A percentile compares a stretch with the other conserved stretches of the same genome.
These are phyloP conservation scores for Lepidocyrtinus sp. DNA, from an alignment of 2,888 invertebrate species.

Conservation along the genomic window DNA sequence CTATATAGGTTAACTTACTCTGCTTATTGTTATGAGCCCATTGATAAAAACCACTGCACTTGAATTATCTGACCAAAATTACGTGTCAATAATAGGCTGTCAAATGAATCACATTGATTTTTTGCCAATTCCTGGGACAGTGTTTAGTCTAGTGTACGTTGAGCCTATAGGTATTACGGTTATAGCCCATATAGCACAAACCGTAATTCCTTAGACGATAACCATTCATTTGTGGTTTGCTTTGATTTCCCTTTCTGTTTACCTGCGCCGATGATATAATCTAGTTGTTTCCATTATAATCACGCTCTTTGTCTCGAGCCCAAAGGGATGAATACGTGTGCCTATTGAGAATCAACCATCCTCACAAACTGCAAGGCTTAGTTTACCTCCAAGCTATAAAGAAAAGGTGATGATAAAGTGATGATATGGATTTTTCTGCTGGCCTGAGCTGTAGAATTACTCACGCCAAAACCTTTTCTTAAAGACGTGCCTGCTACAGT, in stretches of 20 bases:
- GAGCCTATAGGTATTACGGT: no score
- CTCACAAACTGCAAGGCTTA: background rate
- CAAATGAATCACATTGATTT: conserved; percentile 9
- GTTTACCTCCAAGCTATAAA: background rate
- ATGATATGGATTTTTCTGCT: background rate
- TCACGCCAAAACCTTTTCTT: conserved; percentile 9
- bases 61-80: conserved; percentile 9
- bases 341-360: background rate
- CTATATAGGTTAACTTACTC: background rate
- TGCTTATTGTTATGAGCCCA: no score
- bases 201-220: no score
- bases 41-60: background rate
- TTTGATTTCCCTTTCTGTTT: conserved; percentile 43
- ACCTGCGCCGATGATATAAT: conserved; percentile 33
- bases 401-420: conserved; percentile 8
- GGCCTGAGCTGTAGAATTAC: background rate
- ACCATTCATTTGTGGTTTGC: conserved; percentile 24
- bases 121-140: conserved; percentile 13
- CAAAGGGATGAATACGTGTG: background rate
- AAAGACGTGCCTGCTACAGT: conserved; percentile 6
- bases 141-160: background rate
- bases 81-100: conserved; percentile 2
- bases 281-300: conserved; percentile 32
- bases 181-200: no score
- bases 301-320: conserved; percentile 21